Conservation (phyloP, 2,797 vertebrate genomes). For the Pelobates cultripes region DNA sequence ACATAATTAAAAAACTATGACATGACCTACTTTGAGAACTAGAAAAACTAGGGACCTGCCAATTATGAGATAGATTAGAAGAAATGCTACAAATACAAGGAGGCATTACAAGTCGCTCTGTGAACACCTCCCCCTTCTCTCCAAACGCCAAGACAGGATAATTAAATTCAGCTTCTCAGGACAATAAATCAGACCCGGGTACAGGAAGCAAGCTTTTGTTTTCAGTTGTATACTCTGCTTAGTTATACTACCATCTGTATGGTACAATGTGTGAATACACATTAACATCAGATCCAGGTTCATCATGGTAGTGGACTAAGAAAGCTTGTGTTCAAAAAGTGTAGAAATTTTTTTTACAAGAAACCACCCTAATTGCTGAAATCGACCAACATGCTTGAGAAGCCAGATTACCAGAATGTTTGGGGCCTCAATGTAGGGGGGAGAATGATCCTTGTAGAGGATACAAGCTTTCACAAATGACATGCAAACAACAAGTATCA, state of each 20-base stretch:
- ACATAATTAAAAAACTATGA: background rate
- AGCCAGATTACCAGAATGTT: background rate
- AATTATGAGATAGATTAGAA: background rate
- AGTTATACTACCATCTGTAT: background rate
- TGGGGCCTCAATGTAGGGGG: background rate
- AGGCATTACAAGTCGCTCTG: background rate
- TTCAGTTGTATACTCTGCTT: background rate
- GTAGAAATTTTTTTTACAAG: no score
- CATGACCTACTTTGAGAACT: conserved; percentile 37
- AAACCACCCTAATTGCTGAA: background rate
- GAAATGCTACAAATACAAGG: background rate
- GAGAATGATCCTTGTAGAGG: background rate
- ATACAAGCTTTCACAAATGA: background rate
- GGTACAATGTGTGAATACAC: no score
- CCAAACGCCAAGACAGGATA: background rate
- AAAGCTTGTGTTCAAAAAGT: no score
- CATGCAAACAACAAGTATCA: background rate
- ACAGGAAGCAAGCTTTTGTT: conserved; percentile 22
- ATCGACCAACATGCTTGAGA: background rate
- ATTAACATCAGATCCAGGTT: no score
- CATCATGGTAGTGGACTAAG: no score
- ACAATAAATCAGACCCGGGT: conserved; percentile 14
- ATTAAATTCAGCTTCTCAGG: conserved; percentile 9
- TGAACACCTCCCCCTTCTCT: background rate
- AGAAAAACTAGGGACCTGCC: conserved; percentile 27